A percentile compares a stretch with the other conserved stretches of the same genome.
Conservation (phyloP, 2,113 vertebrate genomes). For the Trochalopteron elliotii region DNA sequence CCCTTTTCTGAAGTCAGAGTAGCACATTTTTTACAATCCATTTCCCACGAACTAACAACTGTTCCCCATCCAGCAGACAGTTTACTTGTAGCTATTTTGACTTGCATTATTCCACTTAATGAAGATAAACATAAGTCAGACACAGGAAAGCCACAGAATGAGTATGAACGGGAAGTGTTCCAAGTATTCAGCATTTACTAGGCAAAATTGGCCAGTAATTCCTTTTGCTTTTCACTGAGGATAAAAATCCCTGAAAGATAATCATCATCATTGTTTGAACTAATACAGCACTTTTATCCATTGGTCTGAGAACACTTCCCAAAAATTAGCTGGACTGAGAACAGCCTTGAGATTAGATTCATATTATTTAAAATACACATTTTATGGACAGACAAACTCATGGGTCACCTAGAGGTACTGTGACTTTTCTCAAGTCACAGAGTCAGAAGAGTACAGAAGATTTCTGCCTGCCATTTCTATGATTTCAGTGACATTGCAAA, state of each 20-base stretch:
- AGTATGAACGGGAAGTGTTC: conserved; percentile 26
- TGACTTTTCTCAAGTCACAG: background rate
- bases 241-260: conserved; percentile 55
- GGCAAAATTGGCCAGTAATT: conserved; percentile 58
- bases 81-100: conserved; percentile 69
- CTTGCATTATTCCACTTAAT: conserved; percentile 67
- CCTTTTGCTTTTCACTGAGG: conserved; percentile 38
- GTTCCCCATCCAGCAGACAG: conserved; percentile 57
- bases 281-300: conserved; percentile 29
- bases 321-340: background rate
- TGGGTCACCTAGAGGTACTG: background rate
- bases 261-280: conserved; percentile 47
- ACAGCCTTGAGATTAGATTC: background rate
- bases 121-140: conserved; percentile 68
- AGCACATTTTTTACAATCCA: conserved; percentile 42
- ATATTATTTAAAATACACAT: conserved; percentile 27
- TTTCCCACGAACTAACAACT: conserved; percentile 63
- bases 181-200: conserved; percentile 59
- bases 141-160: conserved; percentile 63
- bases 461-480: background rate
- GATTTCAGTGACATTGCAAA: background rate
- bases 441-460: background rate
- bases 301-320: conserved; percentile 19
- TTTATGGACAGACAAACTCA: conserved; percentile 1
- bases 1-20: conserved; percentile 40